Conservation (phyloP, 2,113 vertebrate species). For the Potamarius usumacintae region DNA sequence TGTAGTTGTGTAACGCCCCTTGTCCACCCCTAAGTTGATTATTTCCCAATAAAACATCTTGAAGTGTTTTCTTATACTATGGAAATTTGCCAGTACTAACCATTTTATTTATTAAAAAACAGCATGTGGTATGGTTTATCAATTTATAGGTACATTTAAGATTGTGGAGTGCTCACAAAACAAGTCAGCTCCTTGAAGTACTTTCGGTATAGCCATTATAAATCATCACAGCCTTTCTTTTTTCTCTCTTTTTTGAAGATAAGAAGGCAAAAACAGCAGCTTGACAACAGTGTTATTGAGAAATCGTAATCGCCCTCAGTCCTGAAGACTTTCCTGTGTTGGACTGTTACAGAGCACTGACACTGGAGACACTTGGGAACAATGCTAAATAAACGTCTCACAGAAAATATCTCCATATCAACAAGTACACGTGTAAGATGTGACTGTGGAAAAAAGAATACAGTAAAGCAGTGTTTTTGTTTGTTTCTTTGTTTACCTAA, state of each 20-base stretch:
- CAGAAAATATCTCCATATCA: background rate
- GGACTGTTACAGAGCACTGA: background rate
- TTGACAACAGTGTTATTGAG: background rate
- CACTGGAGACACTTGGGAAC: background rate
- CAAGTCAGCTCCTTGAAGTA: background rate
- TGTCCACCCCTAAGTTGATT: too few relatives aligned
- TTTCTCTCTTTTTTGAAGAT: background rate
- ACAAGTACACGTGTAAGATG: background rate
- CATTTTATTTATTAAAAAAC: background rate
- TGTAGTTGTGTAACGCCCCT: too few relatives aligned
- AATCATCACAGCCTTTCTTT: background rate
- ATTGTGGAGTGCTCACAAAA: background rate
- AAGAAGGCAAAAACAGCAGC: background rate
- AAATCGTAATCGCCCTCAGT: background rate
- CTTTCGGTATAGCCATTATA: background rate
- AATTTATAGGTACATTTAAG: background rate
- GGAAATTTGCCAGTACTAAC: too few relatives aligned
- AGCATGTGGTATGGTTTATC: background rate
- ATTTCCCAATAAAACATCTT: too few relatives aligned
- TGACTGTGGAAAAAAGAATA: background rate
- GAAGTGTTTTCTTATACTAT: too few relatives aligned
- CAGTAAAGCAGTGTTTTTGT: background rate
- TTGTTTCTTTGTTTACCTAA: background rate
- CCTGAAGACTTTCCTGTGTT: background rate
- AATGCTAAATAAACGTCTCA: background rate